Percentiles rank a stretch among this genome's conserved stretches.
These are phyloP conservation scores for Adelosebastes latens DNA, from an alignment of 2,797 vertebrate species.

Conservation along the genomic window DNA sequence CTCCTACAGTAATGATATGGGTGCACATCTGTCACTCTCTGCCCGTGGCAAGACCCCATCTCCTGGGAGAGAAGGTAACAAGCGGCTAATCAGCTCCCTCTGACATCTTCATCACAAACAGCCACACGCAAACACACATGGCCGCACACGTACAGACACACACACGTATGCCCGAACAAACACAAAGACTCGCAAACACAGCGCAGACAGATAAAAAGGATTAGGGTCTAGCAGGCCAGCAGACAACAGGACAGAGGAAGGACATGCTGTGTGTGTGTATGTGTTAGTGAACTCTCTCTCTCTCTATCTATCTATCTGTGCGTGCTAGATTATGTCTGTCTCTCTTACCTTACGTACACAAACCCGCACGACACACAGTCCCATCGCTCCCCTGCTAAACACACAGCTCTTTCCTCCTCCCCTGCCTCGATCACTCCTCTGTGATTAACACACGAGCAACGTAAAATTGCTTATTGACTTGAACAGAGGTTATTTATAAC, in stretches of 20 bases:
- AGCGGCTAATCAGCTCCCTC: conserved; percentile 79
- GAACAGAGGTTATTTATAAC: conserved; percentile 71
- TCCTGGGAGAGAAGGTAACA: conserved; percentile 72
- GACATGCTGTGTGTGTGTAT: conserved; percentile 34
- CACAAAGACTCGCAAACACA: conserved; percentile 54
- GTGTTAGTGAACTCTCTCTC: conserved; percentile 7
- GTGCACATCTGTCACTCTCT: conserved; percentile 63
- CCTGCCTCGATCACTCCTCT: conserved; percentile 43
- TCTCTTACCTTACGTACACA: conserved; percentile 49
- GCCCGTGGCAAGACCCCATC: conserved; percentile 66
- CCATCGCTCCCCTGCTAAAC: conserved; percentile 17
- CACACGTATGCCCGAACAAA: conserved; percentile 23
- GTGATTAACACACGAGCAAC: conserved; percentile 69
- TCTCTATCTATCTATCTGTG: conserved; percentile 29
- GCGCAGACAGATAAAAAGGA: conserved; percentile 74
- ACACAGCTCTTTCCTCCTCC: background rate
- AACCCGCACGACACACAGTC: background rate
- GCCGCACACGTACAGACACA: conserved; percentile 14
- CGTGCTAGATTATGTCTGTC: conserved; percentile 38
- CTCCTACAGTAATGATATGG: conserved; percentile 52
- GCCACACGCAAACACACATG: conserved; percentile 31
- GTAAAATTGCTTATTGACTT: conserved; percentile 80
- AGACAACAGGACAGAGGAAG: conserved; percentile 66
- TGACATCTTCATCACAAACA: conserved; percentile 77
- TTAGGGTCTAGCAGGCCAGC: conserved; percentile 65